A percentile compares a stretch with the other conserved stretches of the same genome.
Conservation (phyloP, 2,113 vertebrate genomes). For the Rhinoderma darwinii region DNA sequence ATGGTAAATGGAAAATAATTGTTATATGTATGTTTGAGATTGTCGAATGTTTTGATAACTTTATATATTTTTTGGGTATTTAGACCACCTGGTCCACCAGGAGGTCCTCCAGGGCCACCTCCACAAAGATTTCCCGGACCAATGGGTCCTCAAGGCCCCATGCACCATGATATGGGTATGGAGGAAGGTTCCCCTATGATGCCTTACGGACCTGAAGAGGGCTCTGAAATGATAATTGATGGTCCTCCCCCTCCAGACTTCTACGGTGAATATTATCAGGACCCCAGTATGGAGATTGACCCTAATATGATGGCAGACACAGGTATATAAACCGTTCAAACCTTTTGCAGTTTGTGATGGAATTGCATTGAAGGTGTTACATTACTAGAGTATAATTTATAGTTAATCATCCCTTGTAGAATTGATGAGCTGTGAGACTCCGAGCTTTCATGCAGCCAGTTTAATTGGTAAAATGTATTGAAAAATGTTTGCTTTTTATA, state of each 20-base stretch:
- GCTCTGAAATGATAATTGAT: slow-evolving; percentile 78
- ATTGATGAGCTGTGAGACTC: no score
- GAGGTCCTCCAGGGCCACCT: slow-evolving; percentile 67
- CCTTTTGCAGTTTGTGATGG: no score
- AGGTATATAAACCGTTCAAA: slow-evolving; percentile 62
- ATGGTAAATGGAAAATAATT: neutral
- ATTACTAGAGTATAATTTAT: no score
- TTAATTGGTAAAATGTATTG: no score
- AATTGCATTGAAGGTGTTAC: no score
- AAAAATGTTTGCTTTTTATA: no score
- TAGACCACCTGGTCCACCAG: slow-evolving; percentile 67
- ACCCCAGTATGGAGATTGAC: slow-evolving; percentile 81
- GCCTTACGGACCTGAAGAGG: slow-evolving; percentile 81
- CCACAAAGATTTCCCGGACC: slow-evolving; percentile 80
- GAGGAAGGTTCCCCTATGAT: slow-evolving; percentile 80
- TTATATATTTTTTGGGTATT: slow-evolving; percentile 10
- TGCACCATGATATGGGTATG: slow-evolving; percentile 71
- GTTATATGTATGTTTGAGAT: neutral
- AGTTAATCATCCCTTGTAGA: no score
- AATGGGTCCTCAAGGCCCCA: slow-evolving; percentile 73
- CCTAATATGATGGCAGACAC: slow-evolving; percentile 65
- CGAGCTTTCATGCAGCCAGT: no score
- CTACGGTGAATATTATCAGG: slow-evolving; percentile 89
- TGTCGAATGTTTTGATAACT: no score
- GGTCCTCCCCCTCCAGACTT: slow-evolving; percentile 79